These are phyloP conservation scores for Eurytoma californica DNA, from an alignment of 2,888 invertebrate genomes.

Conservation along the genomic window DNA sequence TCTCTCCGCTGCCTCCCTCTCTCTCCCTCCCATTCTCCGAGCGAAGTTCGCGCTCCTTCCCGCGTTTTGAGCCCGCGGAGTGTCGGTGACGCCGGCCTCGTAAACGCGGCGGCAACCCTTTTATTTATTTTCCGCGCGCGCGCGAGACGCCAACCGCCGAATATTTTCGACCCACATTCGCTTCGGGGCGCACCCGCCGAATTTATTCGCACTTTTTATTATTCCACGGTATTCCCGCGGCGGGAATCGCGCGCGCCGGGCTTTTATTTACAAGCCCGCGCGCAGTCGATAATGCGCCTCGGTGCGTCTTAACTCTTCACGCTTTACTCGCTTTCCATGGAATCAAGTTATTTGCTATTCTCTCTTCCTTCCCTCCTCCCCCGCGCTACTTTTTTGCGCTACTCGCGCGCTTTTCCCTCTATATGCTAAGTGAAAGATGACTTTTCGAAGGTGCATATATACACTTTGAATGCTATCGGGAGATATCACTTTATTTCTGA, in stretches of 20 bases:
- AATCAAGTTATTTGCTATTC: too few species aligned
- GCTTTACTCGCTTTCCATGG: too few species aligned
- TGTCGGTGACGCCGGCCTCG: slow-evolving; percentile 32
- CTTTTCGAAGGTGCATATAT: too few species aligned
- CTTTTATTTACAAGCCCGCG: background rate
- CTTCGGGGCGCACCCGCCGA: background rate
- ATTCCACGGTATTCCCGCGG: background rate
- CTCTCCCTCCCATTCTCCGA: background rate
- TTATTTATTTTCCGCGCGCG: slow-evolving; percentile 5
- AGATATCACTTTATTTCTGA: too few species aligned
- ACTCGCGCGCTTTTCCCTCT: too few species aligned
- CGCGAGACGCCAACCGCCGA: background rate
- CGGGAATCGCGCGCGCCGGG: background rate
- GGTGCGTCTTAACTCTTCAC: background rate
- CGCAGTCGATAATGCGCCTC: background rate
- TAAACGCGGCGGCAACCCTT: slow-evolving; percentile 12
- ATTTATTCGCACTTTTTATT: slow-evolving; percentile 14
- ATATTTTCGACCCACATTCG: background rate
- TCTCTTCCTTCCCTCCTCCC: too few species aligned
- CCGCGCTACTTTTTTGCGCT: too few species aligned
- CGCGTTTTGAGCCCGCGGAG: slow-evolving; percentile 12
- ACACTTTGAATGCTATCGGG: too few species aligned
- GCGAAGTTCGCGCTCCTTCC: slow-evolving; percentile 7
- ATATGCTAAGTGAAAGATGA: too few species aligned
- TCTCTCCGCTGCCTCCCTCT: slow-evolving; percentile 35